Percentiles rank a stretch among this genome's conserved stretches.
Evolutionary conservation across 2,797 vertebrate species (phyloP).

Genomic region (Melanotaenia maccullochi): DNA sequence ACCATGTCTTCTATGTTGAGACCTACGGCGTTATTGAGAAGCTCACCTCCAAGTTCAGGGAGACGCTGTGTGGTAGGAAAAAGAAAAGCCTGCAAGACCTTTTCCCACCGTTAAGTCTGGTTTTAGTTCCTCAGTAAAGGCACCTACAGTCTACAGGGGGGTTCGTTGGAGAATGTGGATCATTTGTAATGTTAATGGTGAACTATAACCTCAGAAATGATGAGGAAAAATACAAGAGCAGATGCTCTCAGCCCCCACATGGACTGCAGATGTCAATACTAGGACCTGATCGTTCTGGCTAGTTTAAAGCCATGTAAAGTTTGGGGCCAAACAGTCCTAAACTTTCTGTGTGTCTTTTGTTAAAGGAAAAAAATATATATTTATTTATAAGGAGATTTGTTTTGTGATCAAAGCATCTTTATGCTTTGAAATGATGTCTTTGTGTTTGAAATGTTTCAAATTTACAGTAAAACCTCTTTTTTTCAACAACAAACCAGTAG

Average conservation of each 20-base stretch:
- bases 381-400: neutral
- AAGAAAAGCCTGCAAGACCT: conserved; percentile 31
- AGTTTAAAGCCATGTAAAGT: conserved; percentile 57
- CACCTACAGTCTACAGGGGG: conserved; percentile 66
- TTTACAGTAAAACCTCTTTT: conserved; percentile 39
- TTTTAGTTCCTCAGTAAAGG: conserved; percentile 61
- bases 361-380: neutral
- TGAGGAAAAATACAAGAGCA: conserved; percentile 29
- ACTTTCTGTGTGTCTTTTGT: conserved; percentile 44
- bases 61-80: conserved; percentile 90
- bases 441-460: conserved; percentile 23
- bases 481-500: conserved; percentile 7
- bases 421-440: conserved; percentile 25
- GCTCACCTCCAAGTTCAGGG: conserved; percentile 91
- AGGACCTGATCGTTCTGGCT: conserved; percentile 51
- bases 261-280: conserved; percentile 74
- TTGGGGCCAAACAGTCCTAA: conserved; percentile 45
- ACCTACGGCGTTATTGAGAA: conserved; percentile 95
- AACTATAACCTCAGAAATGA: conserved; percentile 39
- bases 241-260: conserved; percentile 57
- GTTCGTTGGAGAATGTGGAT: conserved; percentile 28
- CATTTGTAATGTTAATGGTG: conserved; percentile 26
- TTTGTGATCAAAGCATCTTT: conserved; percentile 36
- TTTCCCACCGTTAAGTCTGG: conserved; percentile 51
- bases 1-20: conserved; percentile 95